Evolutionary conservation across 2,113 vertebrate genomes (phyloP).

Genomic region (Sula dactylatra): DNA sequence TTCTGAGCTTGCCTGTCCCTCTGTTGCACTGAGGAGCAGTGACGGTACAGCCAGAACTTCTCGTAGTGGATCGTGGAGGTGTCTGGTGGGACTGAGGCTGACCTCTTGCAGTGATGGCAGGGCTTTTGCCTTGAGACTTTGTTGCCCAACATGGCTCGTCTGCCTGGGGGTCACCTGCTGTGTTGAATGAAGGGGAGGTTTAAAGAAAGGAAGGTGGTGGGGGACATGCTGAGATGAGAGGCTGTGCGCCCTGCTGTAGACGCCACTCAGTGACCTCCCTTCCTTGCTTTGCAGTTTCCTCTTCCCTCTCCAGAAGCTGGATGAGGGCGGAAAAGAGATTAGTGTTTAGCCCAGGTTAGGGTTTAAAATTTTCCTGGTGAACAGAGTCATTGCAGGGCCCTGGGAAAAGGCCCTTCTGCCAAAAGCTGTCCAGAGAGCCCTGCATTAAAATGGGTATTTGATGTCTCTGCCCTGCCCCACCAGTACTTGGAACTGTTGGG

Average conservation of each 20-base stretch:
- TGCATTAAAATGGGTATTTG: not conserved
- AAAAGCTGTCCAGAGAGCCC: not conserved
- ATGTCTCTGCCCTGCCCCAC: not conserved
- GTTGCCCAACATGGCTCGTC: not conserved
- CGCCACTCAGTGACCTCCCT: not conserved
- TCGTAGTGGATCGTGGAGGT: not conserved
- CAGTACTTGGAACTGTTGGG: not conserved
- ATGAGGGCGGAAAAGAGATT: not conserved
- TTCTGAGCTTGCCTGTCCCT: slow-evolving; percentile 74
- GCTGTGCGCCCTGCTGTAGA: not conserved
- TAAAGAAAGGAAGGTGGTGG: not conserved
- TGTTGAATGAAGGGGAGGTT: not conserved
- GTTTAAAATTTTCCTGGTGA: not conserved
- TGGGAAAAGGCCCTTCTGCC: not conserved
- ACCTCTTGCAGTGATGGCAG: not conserved
- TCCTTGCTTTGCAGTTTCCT: not conserved
- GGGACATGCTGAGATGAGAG: not conserved
- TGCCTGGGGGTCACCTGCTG: not conserved
- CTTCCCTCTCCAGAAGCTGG: not conserved
- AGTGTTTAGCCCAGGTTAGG: not conserved
- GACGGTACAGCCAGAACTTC: slow-evolving; percentile 69
- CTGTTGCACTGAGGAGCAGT: slow-evolving; percentile 61
- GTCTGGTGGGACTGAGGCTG: not conserved
- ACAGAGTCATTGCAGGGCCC: not conserved
- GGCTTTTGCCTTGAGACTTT: not conserved